A percentile compares a stretch with the other conserved stretches of the same genome.
These are phyloP conservation scores for Monopis laevigella DNA, from an alignment of 2,888 invertebrate species.

Conservation along the genomic window DNA sequence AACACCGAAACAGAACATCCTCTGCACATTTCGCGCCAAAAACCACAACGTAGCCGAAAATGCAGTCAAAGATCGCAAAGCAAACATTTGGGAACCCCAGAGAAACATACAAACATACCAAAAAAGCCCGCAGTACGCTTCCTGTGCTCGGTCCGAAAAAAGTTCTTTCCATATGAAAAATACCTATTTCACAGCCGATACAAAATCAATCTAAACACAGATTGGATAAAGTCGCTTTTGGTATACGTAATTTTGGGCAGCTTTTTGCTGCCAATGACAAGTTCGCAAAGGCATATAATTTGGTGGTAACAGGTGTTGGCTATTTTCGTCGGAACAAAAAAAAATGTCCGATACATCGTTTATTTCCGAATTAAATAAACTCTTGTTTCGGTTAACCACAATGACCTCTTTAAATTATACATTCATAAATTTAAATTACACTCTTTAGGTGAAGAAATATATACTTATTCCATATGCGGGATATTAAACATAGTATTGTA, in stretches of 20 bases:
- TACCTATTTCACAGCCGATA: conserved; percentile 9
- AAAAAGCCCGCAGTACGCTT: conserved; percentile 29
- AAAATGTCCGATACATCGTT: not conserved
- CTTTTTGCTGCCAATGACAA: conserved; percentile 22
- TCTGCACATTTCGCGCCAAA: conserved; percentile 34
- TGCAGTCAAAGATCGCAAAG: conserved; percentile 44
- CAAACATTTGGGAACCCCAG: conserved; percentile 34
- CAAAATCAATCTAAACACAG: not conserved
- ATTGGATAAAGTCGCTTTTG: conserved; percentile 4
- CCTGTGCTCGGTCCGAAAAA: conserved; percentile 23
- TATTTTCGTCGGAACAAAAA: not conserved
- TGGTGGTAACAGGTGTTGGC: conserved; percentile 38
- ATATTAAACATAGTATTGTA: too few relatives aligned
- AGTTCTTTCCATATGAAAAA: conserved; percentile 16
- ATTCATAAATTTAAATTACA: too few relatives aligned
- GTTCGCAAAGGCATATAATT: conserved; percentile 28
- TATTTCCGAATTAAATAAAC: not conserved
- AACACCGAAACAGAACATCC: conserved; percentile 41
- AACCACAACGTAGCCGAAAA: conserved; percentile 42
- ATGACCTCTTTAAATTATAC: too few relatives aligned
- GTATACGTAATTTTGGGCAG: not conserved
- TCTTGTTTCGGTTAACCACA: not conserved
- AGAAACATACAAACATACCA: conserved; percentile 46
- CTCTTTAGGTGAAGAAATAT: too few relatives aligned
- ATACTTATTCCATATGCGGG: too few relatives aligned